A percentile compares a stretch with the other conserved stretches of the same genome.
These are phyloP conservation scores for Eucidaris tribuloides DNA, from an alignment of 35 echinoderm and acorn worm genomes.

Conservation along the genomic window DNA sequence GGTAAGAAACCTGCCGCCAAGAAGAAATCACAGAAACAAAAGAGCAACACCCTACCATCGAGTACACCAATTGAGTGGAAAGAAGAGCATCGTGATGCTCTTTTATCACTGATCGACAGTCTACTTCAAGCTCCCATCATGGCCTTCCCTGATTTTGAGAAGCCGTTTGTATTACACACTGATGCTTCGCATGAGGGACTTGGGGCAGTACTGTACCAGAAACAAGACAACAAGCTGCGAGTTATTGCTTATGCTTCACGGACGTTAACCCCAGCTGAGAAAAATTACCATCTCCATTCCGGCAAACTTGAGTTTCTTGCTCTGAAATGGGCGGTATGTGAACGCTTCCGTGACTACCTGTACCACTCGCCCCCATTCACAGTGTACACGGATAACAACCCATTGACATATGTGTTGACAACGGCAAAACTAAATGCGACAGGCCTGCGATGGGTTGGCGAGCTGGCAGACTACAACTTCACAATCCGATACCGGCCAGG, in stretches of 20 bases:
- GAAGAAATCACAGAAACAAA: background rate
- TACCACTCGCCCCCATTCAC: background rate
- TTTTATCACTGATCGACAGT: background rate
- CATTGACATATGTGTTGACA: slow-evolving; percentile 2
- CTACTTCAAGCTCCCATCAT: slow-evolving; percentile 25
- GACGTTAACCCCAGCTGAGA: slow-evolving; percentile 9
- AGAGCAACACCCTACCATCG: background rate
- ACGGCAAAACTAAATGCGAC: slow-evolving; percentile 8
- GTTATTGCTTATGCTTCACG: slow-evolving; percentile 27
- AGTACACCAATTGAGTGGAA: background rate
- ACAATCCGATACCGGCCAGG: slow-evolving; percentile 33
- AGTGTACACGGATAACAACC: slow-evolving; percentile 25
- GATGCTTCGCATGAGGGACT: slow-evolving; percentile 43
- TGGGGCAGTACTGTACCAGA: slow-evolving; percentile 56
- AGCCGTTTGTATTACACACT: slow-evolving; percentile 37
- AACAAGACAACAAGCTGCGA: background rate
- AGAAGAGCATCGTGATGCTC: background rate
- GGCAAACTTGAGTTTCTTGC: slow-evolving; percentile 42
- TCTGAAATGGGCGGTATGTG: slow-evolving; percentile 31
- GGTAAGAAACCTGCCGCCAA: background rate
- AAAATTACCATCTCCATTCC: slow-evolving; percentile 37
- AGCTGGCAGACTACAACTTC: slow-evolving; percentile 6
- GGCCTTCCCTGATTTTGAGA: slow-evolving; percentile 21
- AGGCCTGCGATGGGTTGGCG: slow-evolving; percentile 14
- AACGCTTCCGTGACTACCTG: slow-evolving; percentile 21